Base-by-base conservation (phyloP, 2,797 vertebrate genomes). In the Xerus rutilus region DNA sequence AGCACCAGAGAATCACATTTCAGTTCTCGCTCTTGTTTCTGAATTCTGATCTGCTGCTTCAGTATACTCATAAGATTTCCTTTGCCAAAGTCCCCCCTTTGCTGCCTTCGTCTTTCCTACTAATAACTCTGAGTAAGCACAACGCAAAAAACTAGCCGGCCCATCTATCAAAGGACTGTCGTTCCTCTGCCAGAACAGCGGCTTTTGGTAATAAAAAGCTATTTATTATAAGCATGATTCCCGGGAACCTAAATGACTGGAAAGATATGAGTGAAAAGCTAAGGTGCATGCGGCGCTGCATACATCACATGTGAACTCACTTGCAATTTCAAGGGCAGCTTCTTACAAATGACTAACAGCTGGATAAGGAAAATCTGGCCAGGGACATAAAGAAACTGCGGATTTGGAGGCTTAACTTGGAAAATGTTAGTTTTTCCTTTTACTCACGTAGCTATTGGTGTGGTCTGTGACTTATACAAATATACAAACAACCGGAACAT, bases 1-100 rank as follows among this genome's bases (percentile, higher is more conserved):
- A 97, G 98, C 98, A 98, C 98, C 98, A 97, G 97, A 98, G 98
- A 98, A 98, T 98, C 98, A 97, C 98, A 98, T 98, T 99, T 98
- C 98, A 98, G 98, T 98, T 97, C 98, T 97, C 96, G 96, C 97
- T 98, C 97, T 98, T 96, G 98, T 98, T 98, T 98, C 98, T 97
- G 98, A 97, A 98, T 98, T 98, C 98, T 97, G 98, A 96, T 98
- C 98, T 96, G 98, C 98, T 97, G 98, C 98, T 98, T 98, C 98
- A 98, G 98, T 98, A 97, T 97, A 98, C 98, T 97, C 98, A 93
- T 97, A 98, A 98, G 97, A 98, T 98, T 98, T 97, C 93, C 94
- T 95, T 96, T 98, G 98, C 98, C 98, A 97, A 97, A 98, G 98
- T 97, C 94, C 97, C 98, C 97, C 97, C 97, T 97, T 98, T 93